Evolutionary conservation across 2,888 invertebrate genomes (phyloP), one percentile per base, ranked within the genome.

Genomic region (Caenorhabditis virilis): DNA sequence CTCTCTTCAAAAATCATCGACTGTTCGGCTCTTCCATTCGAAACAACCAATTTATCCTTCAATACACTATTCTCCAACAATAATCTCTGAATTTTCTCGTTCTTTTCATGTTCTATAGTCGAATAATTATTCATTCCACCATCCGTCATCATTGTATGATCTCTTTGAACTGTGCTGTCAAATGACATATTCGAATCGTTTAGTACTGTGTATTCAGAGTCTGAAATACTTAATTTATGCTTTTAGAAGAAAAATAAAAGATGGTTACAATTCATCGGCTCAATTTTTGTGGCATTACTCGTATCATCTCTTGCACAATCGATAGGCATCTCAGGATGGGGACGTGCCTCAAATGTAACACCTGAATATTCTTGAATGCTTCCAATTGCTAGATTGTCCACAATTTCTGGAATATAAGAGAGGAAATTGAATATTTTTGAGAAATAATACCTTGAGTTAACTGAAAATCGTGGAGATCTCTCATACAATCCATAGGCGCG

Each of bases 71-170:
- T 67, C 23, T 67, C 58, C n/a, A 62, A 33, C 26, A 62, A 33
- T 13, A 67, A 50, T 2, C 61, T 47, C 22, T 58, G 58, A 39
- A 67, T 67, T 38, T 67, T 67, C 27, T 67, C 67, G 26, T 67
- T 59, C 26, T 67, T 67, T 25, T 67, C 67, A 41, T 61, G 58
- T 13, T 62, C 58, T 20, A 62, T 51, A 6, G 56, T 22, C 6
- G 59, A 54, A 7, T 45, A 46, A 45, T 57, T 63, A 1, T 45
- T 54, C 13, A 45, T 20, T 36, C 58, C 54, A 2, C 64, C 58
- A 3, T 50, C 63, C 0, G 63, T 63, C 53, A 63, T 53, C 39
- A 63, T 57, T 13, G 63, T 54, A 18, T 33, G 42, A 39, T 61
- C 61, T 20, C 52, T 52, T 11, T 18, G 27, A 26, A 36, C 25